Percentiles rank a stretch among this genome's conserved stretches.
Evolutionary conservation across 2,113 vertebrate genomes (phyloP).

Genomic region (Hemichromis elongatus): DNA sequence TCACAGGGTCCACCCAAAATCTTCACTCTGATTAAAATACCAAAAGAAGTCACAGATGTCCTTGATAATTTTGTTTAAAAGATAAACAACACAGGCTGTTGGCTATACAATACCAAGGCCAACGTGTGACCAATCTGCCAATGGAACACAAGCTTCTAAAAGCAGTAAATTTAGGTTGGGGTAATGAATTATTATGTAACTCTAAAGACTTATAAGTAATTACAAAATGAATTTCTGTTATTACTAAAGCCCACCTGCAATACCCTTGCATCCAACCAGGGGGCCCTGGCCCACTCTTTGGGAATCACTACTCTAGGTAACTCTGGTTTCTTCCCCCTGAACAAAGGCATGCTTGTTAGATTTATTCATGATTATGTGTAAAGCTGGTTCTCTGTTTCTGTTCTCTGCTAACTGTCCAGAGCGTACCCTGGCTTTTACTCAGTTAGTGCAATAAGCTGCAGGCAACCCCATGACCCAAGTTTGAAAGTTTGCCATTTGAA

Average conservation of each 20-base stretch:
- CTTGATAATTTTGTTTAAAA: not conserved
- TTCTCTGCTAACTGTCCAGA: not conserved
- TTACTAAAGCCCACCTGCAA: not conserved
- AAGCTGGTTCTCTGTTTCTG: not conserved
- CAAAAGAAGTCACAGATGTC: too few relatives aligned
- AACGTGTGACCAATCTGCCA: not conserved
- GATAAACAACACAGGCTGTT: not conserved
- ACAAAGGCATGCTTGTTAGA: not conserved
- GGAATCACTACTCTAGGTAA: not conserved
- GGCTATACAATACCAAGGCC: not conserved
- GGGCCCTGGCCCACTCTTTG: not conserved
- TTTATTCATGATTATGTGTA: not conserved
- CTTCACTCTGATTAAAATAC: too few relatives aligned
- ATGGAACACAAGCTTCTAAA: not conserved
- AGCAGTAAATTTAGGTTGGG: not conserved
- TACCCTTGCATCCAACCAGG: not conserved
- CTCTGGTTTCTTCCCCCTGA: not conserved
- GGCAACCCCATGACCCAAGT: not conserved
- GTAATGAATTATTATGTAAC: not conserved
- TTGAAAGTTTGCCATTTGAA: not conserved
- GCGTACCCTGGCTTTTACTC: too few relatives aligned
- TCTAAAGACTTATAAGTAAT: not conserved
- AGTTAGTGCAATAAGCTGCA: not conserved
- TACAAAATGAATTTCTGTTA: not conserved
- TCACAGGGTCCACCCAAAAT: not conserved